Conservation (phyloP, 2,888 invertebrate genomes). For the Eilema caniola region DNA sequence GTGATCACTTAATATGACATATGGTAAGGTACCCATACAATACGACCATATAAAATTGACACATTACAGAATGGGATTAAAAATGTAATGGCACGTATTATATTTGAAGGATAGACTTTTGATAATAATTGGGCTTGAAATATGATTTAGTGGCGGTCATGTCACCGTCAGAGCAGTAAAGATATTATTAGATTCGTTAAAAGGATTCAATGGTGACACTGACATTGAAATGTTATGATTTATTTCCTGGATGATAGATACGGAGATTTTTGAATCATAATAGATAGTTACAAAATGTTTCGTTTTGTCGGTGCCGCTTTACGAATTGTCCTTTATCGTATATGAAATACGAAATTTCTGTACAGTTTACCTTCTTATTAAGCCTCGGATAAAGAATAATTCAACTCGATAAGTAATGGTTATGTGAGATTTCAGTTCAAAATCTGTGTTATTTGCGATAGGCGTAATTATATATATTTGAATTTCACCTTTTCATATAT, state of each 20-base stretch:
- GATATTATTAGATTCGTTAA: slow-evolving; percentile 61
- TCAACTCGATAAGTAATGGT: slow-evolving; percentile 6
- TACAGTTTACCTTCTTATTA: slow-evolving; percentile 10
- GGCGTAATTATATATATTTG: slow-evolving; percentile 7
- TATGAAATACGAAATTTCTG: slow-evolving; percentile 20
- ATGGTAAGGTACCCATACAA: slow-evolving; percentile 77
- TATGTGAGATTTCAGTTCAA: slow-evolving; percentile 11
- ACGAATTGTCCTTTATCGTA: slow-evolving; percentile 9
- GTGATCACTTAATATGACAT: slow-evolving; percentile 77
- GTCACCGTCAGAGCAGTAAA: slow-evolving; percentile 60
- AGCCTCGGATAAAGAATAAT: slow-evolving; percentile 4
- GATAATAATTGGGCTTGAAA: slow-evolving; percentile 79
- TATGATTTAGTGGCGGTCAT: slow-evolving; percentile 80
- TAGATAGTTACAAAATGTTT: slow-evolving; percentile 39
- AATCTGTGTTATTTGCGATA: slow-evolving; percentile 5
- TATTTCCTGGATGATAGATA: slow-evolving; percentile 63
- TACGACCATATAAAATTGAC: slow-evolving; percentile 80
- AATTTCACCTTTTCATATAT: slow-evolving; percentile 14
- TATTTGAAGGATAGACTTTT: slow-evolving; percentile 75
- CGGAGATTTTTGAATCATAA: slow-evolving; percentile 47
- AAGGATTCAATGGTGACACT: slow-evolving; percentile 69
- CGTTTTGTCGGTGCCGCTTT: slow-evolving; percentile 37
- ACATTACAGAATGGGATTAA: slow-evolving; percentile 79
- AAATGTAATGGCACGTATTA: slow-evolving; percentile 74
- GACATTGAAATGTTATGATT: slow-evolving; percentile 66